Conservation (phyloP, 2,113 vertebrate species). For the Thunnus maccoyii region DNA sequence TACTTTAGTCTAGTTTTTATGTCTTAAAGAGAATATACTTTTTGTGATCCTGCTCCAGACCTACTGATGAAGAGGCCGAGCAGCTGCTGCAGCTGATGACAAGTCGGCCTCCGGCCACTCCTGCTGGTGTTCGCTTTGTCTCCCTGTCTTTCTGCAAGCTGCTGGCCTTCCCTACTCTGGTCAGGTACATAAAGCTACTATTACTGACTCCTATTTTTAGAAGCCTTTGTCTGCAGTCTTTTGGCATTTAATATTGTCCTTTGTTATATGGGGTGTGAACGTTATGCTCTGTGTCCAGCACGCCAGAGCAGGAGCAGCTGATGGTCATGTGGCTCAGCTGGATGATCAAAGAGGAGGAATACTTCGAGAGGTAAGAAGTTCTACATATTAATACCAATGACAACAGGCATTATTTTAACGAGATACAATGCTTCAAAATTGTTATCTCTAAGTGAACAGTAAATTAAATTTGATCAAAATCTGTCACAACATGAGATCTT, state of each 20-base stretch:
- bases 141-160: conserved; percentile 98
- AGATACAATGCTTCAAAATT: too few relatives aligned
- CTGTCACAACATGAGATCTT: too few relatives aligned
- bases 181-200: conserved; percentile 87
- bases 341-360: conserved; percentile 99
- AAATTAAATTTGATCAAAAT: too few relatives aligned
- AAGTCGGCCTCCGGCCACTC: conserved; percentile 95
- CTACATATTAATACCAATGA: background rate
- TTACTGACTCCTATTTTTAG: background rate
- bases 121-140: conserved; percentile 96
- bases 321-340: conserved; percentile 99
- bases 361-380: conserved; percentile 95
- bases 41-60: conserved; percentile 78
- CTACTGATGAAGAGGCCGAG: conserved; percentile 97
- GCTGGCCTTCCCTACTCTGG: conserved; percentile 95
- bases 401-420: background rate
- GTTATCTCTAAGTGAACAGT: too few relatives aligned
- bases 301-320: conserved; percentile 96
- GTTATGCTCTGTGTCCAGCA: conserved; percentile 83
- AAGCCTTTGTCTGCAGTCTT: conserved; percentile 10
- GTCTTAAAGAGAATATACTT: background rate
- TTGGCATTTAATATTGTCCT: conserved; percentile 6
- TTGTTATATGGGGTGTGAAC: background rate
- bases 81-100: conserved; percentile 97
- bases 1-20: too few relatives aligned